Conservation (phyloP, 1,140 invertebrate genomes). For the Pogonomyrmex barbatus region DNA sequence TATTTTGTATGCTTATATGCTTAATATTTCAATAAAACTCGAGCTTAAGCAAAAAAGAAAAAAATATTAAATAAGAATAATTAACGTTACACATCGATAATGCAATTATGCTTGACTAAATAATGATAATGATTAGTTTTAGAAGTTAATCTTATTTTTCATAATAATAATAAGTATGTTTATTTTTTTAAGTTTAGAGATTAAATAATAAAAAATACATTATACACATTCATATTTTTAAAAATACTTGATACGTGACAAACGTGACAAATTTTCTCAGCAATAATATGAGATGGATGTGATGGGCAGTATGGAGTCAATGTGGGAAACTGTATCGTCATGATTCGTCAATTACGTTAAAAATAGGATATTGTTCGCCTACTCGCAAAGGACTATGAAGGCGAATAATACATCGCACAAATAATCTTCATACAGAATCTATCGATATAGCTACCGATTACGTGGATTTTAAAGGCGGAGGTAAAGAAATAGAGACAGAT, state of each 20-base stretch:
- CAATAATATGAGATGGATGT: neutral
- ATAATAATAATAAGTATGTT: neutral
- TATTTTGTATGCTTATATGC: neutral
- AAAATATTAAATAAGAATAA: conserved; percentile 5
- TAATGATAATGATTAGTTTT: neutral
- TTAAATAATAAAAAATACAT: neutral
- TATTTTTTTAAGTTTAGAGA: neutral
- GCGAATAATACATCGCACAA: conserved; percentile 61
- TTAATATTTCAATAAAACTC: neutral
- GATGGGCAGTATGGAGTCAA: conserved; percentile 7
- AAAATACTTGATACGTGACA: neutral
- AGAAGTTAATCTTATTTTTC: neutral
- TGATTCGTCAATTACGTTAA: neutral
- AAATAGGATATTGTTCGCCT: conserved; percentile 14
- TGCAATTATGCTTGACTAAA: neutral
- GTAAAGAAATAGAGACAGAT: conserved; percentile 76
- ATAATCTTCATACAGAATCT: conserved; percentile 65
- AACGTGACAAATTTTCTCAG: neutral
- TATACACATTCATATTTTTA: neutral
- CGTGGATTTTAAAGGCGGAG: conserved; percentile 73
- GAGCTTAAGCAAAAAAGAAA: neutral
- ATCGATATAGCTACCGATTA: conserved; percentile 75
- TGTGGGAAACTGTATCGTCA: neutral
- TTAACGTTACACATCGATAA: neutral
- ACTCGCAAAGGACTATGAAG: conserved; percentile 30